A percentile compares a stretch with the other conserved stretches of the same genome.
phyloP scores from a whole-genome alignment of 2,797 vertebrate species.

The Parauchenoglanis ngamensis region DNA sequence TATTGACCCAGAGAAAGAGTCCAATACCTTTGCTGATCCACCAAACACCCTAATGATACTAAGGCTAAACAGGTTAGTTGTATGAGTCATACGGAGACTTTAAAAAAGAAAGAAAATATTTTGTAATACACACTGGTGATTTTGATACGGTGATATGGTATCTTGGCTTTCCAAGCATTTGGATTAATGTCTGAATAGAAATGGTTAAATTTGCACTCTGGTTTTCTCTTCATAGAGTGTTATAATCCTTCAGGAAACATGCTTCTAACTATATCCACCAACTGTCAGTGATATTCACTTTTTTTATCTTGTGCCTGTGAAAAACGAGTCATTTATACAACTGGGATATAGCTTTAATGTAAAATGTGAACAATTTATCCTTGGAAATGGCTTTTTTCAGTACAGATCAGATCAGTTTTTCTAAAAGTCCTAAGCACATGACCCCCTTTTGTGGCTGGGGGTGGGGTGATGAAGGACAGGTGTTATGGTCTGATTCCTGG shows the following conservation, averaged over 20 bases:
- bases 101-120: background rate
- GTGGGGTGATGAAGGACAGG: conserved; percentile 30
- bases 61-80: background rate
- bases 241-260: conserved; percentile 19
- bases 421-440: background rate
- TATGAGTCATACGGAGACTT: background rate
- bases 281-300: conserved; percentile 12
- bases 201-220: conserved; percentile 5
- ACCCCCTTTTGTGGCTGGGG: background rate
- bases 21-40: background rate
- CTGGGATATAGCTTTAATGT: conserved; percentile 27
- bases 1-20: background rate
- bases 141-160: background rate
- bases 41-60: background rate
- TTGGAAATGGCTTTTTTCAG: background rate
- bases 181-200: background rate
- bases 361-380: conserved; percentile 11
- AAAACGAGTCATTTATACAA: conserved; percentile 33
- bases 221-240: background rate
- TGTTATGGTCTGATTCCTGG: conserved; percentile 39
- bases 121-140: background rate
- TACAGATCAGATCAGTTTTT: background rate
- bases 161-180: background rate
- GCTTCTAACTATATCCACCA: conserved; percentile 19
- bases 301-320: conserved; percentile 23